Conservation (phyloP, 2,797 vertebrate genomes). For the Acipenser oxyrinchus region DNA sequence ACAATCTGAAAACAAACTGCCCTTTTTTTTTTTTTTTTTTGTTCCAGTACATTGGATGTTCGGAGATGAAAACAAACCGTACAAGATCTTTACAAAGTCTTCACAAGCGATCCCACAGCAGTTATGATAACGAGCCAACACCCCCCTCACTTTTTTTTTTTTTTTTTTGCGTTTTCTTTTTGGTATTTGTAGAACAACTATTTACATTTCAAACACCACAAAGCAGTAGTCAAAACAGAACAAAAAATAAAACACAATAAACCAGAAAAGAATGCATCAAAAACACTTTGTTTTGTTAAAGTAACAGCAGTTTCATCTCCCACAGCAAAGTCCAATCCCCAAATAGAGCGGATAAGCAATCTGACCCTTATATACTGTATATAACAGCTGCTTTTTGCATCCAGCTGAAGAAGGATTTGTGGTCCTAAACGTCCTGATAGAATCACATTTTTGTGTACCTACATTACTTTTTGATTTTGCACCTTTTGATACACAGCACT, state of each 20-base stretch:
- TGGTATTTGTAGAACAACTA: constrained; percentile 1
- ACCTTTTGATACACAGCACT: too few relatives aligned
- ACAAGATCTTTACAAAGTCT: too few relatives aligned
- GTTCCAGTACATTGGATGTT: not conserved
- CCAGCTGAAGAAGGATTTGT: too few relatives aligned
- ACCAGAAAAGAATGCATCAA: not conserved
- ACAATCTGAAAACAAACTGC: not conserved
- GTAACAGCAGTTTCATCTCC: not conserved
- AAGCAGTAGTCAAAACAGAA: not conserved
- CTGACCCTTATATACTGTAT: too few relatives aligned
- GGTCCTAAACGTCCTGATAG: too few relatives aligned
- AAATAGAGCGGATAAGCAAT: not conserved
- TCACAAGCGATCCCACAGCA: too few relatives aligned
- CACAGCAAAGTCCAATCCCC: too few relatives aligned
- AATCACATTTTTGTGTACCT: too few relatives aligned
- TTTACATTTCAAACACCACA: constrained; percentile 2
- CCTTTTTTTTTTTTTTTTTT: too few relatives aligned
- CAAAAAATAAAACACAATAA: not conserved
- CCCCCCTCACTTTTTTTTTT: not conserved
- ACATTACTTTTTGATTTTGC: too few relatives aligned
- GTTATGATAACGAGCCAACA: too few relatives aligned
- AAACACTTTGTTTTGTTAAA: not conserved
- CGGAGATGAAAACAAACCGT: not conserved
- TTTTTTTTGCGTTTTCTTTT: not conserved
- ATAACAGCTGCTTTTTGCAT: too few relatives aligned